Evolutionary conservation across 2,113 vertebrate species (phyloP), one percentile per base, ranked within the genome.

Genomic region (Osmerus eperlanus): DNA sequence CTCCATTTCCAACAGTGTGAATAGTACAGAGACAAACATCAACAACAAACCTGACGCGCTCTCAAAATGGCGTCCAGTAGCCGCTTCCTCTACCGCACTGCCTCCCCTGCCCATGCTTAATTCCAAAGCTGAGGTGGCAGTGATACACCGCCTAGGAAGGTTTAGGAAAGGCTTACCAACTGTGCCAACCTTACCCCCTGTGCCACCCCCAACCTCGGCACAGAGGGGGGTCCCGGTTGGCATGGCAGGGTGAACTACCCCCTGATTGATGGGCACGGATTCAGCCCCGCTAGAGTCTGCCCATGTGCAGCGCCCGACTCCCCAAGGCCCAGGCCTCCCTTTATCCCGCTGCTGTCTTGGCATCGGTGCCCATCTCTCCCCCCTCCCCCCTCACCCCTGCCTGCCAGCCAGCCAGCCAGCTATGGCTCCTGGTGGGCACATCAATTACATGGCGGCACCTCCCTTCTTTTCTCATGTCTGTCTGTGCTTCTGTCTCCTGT

Each of bases 241-340:
- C 84, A 87, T 77, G 83, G 81, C 81, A 89, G 87, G 85, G 86
- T 90, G 91, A 92, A 92, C 89, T 89, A 92, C 87, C 87, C 85
- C 82, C 90, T 92, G 91, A 93, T 91, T 92, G 89, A 92, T 91
- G 89, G 89, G 92, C 90, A 91, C 66, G 79, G 83, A 86, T 89
- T 91, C 90, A 89, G 88, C 84, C 74, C 74, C 71, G 83, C 75
- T 47, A 47, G 41, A 88, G 80, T 79, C 82, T 84, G 86, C 67
- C 73, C 66, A 32, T 36, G 63, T 69, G 52, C 36, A 28, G 74
- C 67, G 64, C 63, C 73, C 73, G 32, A 52, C 89, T 87, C 84
- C 86, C 83, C 62, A 82, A 87, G 84, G 85, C 83, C 84, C 41
- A 70, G 81, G 82, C 85, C 87, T 86, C 84, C 83, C 79, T 86